These are phyloP conservation scores for Menura novaehollandiae DNA, from an alignment of 2,113 vertebrate species.

Conservation along the genomic window DNA sequence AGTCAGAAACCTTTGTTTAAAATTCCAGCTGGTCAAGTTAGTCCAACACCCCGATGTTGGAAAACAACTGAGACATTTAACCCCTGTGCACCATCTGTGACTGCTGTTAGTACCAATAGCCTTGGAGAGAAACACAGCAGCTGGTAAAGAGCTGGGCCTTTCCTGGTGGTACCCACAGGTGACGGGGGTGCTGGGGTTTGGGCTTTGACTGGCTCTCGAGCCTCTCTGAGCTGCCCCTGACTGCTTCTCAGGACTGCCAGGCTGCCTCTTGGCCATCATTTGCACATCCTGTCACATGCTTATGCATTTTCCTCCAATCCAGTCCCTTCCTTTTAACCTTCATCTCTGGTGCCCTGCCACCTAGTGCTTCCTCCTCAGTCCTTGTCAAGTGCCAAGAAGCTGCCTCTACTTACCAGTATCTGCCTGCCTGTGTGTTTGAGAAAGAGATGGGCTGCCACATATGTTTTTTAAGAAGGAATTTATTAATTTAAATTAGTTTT, in stretches of 20 bases:
- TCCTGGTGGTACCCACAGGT: not conserved
- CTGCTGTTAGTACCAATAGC: not conserved
- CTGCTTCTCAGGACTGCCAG: not conserved
- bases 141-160: not conserved
- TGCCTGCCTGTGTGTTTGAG: not conserved
- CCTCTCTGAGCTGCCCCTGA: not conserved
- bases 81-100: not conserved
- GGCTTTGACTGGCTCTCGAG: not conserved
- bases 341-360: not conserved
- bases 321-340: not conserved
- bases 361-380: not conserved
- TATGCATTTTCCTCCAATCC: not conserved
- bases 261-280: not conserved
- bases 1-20: not conserved
- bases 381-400: not conserved
- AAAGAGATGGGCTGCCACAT: not conserved
- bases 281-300: not conserved
- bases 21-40: not conserved
- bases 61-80: not conserved
- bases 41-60: rapidly evolving
- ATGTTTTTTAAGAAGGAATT: not conserved
- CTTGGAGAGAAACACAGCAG: not conserved
- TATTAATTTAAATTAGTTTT: not conserved
- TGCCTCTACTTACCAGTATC: not conserved
- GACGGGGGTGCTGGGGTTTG: not conserved